Conservation (phyloP, 2,113 vertebrate genomes). For the Cacatua alba region DNA sequence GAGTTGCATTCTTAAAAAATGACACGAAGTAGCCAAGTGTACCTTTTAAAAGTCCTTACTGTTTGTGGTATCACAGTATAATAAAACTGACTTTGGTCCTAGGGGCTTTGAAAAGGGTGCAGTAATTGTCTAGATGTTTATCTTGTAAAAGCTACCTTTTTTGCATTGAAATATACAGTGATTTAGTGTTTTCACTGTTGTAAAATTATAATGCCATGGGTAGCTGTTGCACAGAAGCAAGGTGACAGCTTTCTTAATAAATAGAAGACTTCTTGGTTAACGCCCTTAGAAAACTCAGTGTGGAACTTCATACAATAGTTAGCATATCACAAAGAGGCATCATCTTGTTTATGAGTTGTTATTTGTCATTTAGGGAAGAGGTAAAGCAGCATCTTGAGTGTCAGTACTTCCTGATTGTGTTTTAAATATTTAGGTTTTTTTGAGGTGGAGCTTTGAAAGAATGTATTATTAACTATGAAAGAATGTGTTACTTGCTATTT, state of each 20-base stretch:
- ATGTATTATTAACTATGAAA: background rate
- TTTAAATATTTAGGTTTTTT: background rate
- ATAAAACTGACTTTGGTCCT: background rate
- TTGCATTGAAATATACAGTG: background rate
- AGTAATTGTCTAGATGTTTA: background rate
- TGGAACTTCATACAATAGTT: background rate
- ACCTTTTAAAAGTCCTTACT: background rate
- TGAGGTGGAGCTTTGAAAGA: background rate
- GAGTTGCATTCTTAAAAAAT: background rate
- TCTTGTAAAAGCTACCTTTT: background rate
- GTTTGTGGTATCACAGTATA: background rate
- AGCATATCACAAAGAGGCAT: too few species aligned
- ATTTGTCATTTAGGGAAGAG: constrained; percentile 5
- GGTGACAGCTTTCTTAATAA: constrained; percentile 16
- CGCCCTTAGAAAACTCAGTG: constrained; percentile 31
- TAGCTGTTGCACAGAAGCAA: background rate
- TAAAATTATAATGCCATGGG: background rate
- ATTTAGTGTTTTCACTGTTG: background rate
- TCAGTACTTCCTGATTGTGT: background rate
- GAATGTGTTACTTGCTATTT: background rate
- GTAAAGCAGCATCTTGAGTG: background rate
- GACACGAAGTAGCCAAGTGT: background rate
- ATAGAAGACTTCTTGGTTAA: constrained; percentile 59
- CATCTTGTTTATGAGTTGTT: background rate
- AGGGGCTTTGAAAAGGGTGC: background rate